phyloP scores from a whole-genome alignment of 1,140 invertebrate species.

The Bombus consobrinus region DNA sequence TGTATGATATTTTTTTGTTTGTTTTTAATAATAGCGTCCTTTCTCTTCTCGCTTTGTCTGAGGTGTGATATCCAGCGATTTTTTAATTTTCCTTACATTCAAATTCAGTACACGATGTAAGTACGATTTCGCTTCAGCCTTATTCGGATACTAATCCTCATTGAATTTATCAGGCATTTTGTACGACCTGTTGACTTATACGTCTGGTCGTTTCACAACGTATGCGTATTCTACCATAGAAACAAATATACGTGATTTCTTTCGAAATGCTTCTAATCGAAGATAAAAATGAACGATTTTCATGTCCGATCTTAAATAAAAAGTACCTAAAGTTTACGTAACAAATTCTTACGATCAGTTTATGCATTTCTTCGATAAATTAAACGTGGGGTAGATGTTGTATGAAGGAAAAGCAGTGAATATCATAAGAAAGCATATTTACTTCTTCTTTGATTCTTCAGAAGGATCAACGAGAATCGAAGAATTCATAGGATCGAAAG shows the following conservation, averaged over 20 bases:
- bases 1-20: slow-evolving; percentile 64
- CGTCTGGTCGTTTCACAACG: slow-evolving; percentile 29
- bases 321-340: background rate
- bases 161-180: slow-evolving; percentile 39
- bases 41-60: slow-evolving; percentile 53
- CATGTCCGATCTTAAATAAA: background rate
- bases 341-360: background rate
- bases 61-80: slow-evolving; percentile 66
- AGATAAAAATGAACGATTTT: background rate
- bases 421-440: background rate
- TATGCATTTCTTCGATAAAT: background rate
- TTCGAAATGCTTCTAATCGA: background rate
- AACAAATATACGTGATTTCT: background rate
- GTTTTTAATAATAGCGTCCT: slow-evolving; percentile 60
- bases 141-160: slow-evolving; percentile 56
- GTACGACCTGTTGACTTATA: slow-evolving; percentile 23
- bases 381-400: background rate
- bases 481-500: background rate
- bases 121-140: slow-evolving; percentile 60
- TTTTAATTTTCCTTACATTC: slow-evolving; percentile 14
- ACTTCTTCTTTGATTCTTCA: background rate
- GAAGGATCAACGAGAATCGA: background rate
- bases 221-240: background rate
- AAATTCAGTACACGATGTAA: slow-evolving; percentile 50
- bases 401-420: no score